These are phyloP conservation scores for Hippocampus guttulatus DNA, from an alignment of 2,113 vertebrate genomes.

Conservation along the genomic window DNA sequence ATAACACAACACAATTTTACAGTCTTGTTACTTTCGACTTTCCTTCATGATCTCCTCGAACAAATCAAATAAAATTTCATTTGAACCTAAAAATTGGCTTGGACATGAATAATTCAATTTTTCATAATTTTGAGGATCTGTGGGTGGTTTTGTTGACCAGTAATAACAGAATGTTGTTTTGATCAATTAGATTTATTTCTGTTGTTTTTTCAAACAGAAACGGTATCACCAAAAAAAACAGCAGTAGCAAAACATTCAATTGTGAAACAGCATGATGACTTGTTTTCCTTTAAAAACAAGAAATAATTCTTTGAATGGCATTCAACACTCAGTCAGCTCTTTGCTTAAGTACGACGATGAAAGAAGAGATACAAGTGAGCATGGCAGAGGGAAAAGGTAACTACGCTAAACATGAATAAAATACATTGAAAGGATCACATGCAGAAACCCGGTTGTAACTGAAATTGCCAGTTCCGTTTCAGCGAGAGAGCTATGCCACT, in stretches of 20 bases:
- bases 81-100: neutral
- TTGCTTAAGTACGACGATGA: neutral
- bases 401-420: neutral
- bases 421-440: neutral
- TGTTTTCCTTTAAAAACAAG: neutral
- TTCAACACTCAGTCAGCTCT: neutral
- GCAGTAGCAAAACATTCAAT: neutral
- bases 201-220: conserved; percentile 12
- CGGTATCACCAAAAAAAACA: neutral
- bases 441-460: conserved; percentile 9
- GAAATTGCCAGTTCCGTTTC: conserved; percentile 17
- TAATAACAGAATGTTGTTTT: conserved; percentile 15
- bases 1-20: too few species aligned
- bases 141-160: neutral
- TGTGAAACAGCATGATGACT: neutral
- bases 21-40: neutral
- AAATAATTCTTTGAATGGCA: neutral
- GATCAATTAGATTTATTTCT: conserved; percentile 39
- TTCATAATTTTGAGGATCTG: neutral
- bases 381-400: neutral
- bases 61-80: neutral
- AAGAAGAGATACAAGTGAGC: neutral
- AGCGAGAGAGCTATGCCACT: conserved; percentile 35
- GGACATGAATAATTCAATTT: too few species aligned
- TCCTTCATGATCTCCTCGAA: neutral